phyloP scores from a whole-genome alignment of 2,888 invertebrate species.

The Macaria notata region DNA sequence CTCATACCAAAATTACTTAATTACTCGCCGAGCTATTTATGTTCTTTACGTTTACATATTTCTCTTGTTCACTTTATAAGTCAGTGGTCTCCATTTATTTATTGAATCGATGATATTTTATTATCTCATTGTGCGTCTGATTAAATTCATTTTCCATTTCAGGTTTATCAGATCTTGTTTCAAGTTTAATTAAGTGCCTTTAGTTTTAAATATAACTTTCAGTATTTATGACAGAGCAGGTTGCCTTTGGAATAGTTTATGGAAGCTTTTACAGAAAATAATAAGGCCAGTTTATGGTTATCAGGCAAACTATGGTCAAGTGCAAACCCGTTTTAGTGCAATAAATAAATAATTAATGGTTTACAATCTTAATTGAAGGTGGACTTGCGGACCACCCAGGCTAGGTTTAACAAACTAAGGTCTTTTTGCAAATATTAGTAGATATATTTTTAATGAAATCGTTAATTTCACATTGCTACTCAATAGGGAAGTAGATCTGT shows the following conservation, averaged over 20 bases:
- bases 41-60: constrained; percentile 7
- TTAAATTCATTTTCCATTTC: constrained; percentile 13
- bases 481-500: no score
- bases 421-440: no score
- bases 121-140: constrained; percentile 13
- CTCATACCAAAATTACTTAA: constrained; percentile 12
- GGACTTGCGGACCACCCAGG: no score
- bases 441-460: no score
- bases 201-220: neutral
- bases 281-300: constrained; percentile 6
- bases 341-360: no score
- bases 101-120: constrained; percentile 14
- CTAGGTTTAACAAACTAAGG: no score
- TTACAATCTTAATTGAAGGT: no score
- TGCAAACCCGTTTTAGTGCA: no score
- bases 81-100: constrained; percentile 7
- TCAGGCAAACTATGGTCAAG: no score
- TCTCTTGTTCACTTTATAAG: constrained; percentile 2
- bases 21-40: constrained; percentile 6
- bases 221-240: neutral
- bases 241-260: constrained; percentile 19
- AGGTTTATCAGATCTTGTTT: constrained; percentile 8
- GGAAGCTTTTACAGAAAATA: constrained; percentile 6
- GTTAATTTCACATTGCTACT: no score
- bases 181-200: constrained; percentile 8